Base-by-base conservation (phyloP, 2,113 vertebrate genomes). In the Rana temporaria region DNA sequence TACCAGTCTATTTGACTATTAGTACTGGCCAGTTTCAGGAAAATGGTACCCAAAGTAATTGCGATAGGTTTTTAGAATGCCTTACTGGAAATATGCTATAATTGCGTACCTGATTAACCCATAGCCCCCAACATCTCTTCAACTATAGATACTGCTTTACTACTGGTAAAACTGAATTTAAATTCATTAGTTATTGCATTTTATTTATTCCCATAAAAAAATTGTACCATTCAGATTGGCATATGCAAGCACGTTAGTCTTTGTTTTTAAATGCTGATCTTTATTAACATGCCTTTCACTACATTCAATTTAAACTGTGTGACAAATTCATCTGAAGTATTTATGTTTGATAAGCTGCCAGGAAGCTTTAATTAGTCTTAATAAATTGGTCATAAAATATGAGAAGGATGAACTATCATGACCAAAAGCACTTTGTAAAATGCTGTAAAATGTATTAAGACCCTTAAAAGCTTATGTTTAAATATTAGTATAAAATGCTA, bases 291-390 rank as follows among this genome's bases (percentile, higher is more conserved):
- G 26, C 26, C 12, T 65, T 65, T 14, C 15, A 65, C 20, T 48
- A 48, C 17, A 55, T 72, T 3, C 18, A 34, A 19, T 75, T 32
- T 4, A 34, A 38, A 19, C 72, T 14, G n/a, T 38, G 11, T 60
- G 56, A 38, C 56, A 75, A 62, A 75, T 60, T 18, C 6, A 62
- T 12, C 26, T 19, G 30, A 38, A 60, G 72, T 38, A 19, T 60
- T 18, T 59, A 19, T 18, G 26, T 72, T 72, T 57, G 4, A 32
- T 57, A 74, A n/a, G 3, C 55, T 72, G 20, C 20, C 20, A 72
- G 38, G n/a, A 57, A 22, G 26, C 15, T 57, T 73, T 73, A 55
- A 71, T 32, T 71, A 71, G 20, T 38, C 38, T 7, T 53, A 71
- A 71, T 53, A 53, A 53, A 71, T 30, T 52, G 19, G 34, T 14